phyloP scores from a whole-genome alignment of 2,113 vertebrate species.

The Isurus oxyrinchus region DNA sequence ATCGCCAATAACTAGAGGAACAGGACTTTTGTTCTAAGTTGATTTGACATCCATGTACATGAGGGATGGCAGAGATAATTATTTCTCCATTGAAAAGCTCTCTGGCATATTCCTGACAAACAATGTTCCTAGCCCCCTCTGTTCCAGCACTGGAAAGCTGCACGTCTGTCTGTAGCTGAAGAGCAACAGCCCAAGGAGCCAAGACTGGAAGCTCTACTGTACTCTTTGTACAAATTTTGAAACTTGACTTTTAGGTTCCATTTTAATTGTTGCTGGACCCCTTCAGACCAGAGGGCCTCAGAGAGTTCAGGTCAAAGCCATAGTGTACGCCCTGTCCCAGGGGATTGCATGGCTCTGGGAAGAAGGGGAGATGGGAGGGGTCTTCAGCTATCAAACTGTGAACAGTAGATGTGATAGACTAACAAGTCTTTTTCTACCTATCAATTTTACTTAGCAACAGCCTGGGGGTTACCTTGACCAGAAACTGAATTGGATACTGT shows the following conservation, averaged over 20 bases:
- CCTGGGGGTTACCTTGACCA: no score
- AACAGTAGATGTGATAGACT: no score
- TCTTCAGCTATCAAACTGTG: no score
- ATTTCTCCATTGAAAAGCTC: neutral
- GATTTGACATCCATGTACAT: neutral
- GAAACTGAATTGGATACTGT: no score
- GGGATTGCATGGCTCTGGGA: neutral
- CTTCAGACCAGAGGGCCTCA: neutral
- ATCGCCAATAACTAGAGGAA: neutral
- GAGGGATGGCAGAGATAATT: neutral
- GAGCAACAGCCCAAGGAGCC: neutral
- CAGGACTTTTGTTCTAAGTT: neutral
- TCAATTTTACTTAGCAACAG: no score
- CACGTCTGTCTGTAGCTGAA: neutral
- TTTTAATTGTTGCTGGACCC: neutral
- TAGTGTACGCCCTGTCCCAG: neutral
- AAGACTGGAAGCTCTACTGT: neutral
- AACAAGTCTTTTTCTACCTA: no score
- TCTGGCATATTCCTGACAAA: neutral
- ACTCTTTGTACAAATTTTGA: neutral
- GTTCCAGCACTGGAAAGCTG: neutral
- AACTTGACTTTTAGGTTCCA: neutral
- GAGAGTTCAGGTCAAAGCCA: neutral
- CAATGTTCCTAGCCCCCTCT: neutral
- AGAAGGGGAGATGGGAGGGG: no score